Evolutionary conservation across 2,113 vertebrate species (phyloP).

Genomic region (Cynoglossus semilaevis): DNA sequence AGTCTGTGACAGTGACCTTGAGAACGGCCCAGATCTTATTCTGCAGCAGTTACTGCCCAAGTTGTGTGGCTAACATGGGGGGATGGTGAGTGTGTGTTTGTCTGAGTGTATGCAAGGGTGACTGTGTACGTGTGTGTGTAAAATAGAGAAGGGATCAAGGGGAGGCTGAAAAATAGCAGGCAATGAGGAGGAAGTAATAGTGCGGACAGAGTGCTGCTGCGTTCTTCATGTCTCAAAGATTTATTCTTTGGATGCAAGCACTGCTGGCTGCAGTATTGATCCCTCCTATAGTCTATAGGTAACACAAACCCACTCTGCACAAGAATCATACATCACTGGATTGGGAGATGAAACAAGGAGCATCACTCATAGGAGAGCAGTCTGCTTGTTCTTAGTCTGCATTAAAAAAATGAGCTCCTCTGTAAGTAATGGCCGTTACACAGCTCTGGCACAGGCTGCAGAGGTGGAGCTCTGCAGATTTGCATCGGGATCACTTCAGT

Average conservation of each 20-base stretch:
- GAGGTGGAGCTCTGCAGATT: slow-evolving; percentile 25
- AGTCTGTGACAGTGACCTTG: slow-evolving; percentile 69
- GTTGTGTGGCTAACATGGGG: slow-evolving; percentile 17
- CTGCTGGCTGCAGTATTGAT: slow-evolving; percentile 62
- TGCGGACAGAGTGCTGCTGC: slow-evolving; percentile 32
- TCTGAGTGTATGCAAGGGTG: background rate
- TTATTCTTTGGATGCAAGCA: slow-evolving; percentile 49
- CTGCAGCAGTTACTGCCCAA: slow-evolving; percentile 45
- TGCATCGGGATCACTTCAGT: background rate
- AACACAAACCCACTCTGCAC: slow-evolving; percentile 41
- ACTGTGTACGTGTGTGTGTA: background rate
- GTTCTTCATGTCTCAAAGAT: slow-evolving; percentile 59
- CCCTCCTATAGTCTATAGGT: slow-evolving; percentile 46
- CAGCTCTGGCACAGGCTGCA: background rate
- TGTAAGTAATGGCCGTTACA: slow-evolving; percentile 20
- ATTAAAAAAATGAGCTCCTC: slow-evolving; percentile 35
- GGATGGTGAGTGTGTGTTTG: slow-evolving; percentile 9
- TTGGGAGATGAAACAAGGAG: slow-evolving; percentile 44
- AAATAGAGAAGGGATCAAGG: background rate
- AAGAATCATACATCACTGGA: slow-evolving; percentile 52
- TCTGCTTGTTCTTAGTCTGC: slow-evolving; percentile 36
- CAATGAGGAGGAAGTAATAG: slow-evolving; percentile 17
- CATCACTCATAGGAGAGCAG: slow-evolving; percentile 36
- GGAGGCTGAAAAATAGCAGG: slow-evolving; percentile 22
- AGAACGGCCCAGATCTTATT: slow-evolving; percentile 62